Conservation (phyloP, 2,888 invertebrate species). For the Drymonia ruficornis region DNA sequence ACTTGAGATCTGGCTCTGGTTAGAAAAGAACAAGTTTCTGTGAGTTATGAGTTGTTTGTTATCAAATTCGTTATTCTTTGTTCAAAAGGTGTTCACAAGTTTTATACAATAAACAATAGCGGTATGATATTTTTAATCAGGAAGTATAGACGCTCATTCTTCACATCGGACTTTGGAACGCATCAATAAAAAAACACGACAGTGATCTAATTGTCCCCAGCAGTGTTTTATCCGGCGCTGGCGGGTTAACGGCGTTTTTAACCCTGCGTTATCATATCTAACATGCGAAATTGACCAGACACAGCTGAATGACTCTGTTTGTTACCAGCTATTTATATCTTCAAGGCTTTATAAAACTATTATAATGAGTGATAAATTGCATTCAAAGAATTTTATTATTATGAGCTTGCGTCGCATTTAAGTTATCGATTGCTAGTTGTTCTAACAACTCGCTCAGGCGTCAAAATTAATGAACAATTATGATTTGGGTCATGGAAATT, state of each 20-base stretch:
- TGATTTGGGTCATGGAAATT: too few species aligned
- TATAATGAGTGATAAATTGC: conserved; percentile 2
- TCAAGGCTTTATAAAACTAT: conserved; percentile 1
- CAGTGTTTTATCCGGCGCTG: conserved; percentile 25
- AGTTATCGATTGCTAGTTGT: neutral
- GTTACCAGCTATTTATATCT: conserved; percentile 13
- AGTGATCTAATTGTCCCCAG: conserved; percentile 37
- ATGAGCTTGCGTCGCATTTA: neutral
- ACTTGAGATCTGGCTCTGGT: too few species aligned
- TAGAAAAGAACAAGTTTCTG: too few species aligned
- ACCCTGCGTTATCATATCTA: conserved; percentile 40
- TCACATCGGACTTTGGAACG: conserved; percentile 31
- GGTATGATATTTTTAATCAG: neutral
- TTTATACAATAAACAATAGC: neutral
- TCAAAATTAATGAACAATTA: too few species aligned
- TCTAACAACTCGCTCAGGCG: too few species aligned
- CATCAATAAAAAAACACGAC: conserved; percentile 26
- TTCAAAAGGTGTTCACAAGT: neutral
- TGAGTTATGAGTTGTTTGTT: neutral
- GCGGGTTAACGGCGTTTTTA: conserved; percentile 37
- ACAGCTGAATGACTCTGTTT: conserved; percentile 17
- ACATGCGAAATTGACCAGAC: conserved; percentile 15
- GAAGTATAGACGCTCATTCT: conserved; percentile 13
- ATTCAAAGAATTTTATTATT: neutral
- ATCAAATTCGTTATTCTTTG: neutral